Evolutionary conservation across 37 sponge, comb jelly and placozoan species (phyloP).

Genomic region (Beroe forskalii): DNA sequence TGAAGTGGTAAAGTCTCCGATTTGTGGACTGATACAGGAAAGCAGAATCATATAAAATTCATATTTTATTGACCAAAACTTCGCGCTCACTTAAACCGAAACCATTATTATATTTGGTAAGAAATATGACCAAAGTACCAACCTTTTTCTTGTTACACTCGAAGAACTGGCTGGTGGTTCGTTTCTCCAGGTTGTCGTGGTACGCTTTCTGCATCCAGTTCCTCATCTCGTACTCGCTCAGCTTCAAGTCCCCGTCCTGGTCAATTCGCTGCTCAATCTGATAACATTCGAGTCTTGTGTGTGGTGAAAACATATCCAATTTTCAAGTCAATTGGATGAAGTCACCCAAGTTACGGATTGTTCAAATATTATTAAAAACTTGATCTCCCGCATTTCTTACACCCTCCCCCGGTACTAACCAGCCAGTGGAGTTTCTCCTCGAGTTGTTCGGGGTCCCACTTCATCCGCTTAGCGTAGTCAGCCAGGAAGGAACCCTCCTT

Average conservation of each 20-base stretch:
- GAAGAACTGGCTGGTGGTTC: background rate
- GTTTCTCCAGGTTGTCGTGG: constrained; percentile 19
- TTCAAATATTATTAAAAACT: no score
- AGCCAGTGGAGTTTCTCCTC: constrained; percentile 30
- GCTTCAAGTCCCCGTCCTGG: background rate
- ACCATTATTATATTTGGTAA: no score
- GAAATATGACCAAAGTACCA: no score
- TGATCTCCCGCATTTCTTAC: no score
- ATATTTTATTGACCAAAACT: no score
- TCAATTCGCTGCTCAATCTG: constrained; percentile 52
- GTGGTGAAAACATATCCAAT: background rate
- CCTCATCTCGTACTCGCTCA: background rate
- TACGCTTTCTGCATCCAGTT: constrained; percentile 28
- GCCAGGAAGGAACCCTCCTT: background rate
- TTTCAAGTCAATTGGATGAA: no score
- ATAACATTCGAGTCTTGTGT: no score
- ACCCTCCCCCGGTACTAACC: no score
- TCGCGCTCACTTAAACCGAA: no score
- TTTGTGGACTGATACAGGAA: no score
- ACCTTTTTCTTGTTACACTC: constrained; percentile 33
- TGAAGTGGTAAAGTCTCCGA: background rate
- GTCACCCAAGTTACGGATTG: no score
- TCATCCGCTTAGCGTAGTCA: background rate
- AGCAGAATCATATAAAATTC: no score
- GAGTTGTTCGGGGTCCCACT: background rate